Evolutionary conservation across 2,888 invertebrate genomes (phyloP), one percentile per base, ranked within the genome.

Genomic region (Coenonympha glycerion): DNA sequence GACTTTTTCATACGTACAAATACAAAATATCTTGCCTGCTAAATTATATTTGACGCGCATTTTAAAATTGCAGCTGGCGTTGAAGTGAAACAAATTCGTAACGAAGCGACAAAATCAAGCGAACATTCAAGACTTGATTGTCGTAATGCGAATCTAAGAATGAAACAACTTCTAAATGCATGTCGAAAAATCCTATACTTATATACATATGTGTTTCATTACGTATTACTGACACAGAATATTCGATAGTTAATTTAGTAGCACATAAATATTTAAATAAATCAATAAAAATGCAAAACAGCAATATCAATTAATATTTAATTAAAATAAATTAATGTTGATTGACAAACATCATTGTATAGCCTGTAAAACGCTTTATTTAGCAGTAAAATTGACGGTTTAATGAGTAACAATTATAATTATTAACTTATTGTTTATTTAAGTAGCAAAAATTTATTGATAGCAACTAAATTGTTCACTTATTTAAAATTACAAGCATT

Each of bases 1-100:
- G 60, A 60, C 63, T 62, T 57, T 50, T 60, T 51, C 58, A 55
- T 49, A 57, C 57, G 45, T 52, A 40, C 28, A 51, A 54, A 50
- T 52, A 54, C 16, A 28, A 34, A n/a, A n/a, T n/a, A 45, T 41
- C 47, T 49, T 51, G 37, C 47, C 30, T 31, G 49, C 36, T 47
- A 52, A 54, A 54, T 50, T 51, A 36, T 21, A 49, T 44, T 42
- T 55, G 42, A 16, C 21, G 37, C 47, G 46, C 44, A 31, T 22
- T 55, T 46, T 47, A 19, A 24, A 44, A 44, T 44, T 49, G 40
- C 47, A 41, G 26, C 11, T 45, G 26, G 40, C n/a, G 33, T 39
- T 39, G 8, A 34, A 45, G 33, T 22, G 9, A 34, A 45, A 45
- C 33, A 22, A 45, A 45, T 34, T 34, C 33, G 16, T 45, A 22